Conservation (phyloP, 1,140 invertebrate species). For the Drosophila aff. region DNA sequence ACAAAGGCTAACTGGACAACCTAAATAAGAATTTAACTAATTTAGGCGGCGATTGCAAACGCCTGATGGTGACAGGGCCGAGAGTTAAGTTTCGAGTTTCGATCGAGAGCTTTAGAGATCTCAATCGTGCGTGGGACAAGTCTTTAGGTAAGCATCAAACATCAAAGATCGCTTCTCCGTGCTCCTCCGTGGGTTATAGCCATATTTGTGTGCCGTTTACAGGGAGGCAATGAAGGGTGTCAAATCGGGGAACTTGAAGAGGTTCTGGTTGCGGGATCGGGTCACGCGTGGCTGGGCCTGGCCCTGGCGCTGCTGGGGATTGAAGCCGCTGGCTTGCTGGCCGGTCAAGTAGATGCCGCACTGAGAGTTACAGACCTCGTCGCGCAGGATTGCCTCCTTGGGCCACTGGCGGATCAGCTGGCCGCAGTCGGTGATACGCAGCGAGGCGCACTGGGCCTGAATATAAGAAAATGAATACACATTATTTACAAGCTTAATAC, state of each 20-base stretch:
- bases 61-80: slow-evolving; percentile 20
- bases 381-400: slow-evolving; percentile 91
- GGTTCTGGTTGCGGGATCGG: slow-evolving; percentile 84
- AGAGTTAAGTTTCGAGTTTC: slow-evolving; percentile 20
- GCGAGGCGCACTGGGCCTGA: slow-evolving; percentile 94
- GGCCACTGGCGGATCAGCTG: slow-evolving; percentile 93
- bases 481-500: neutral
- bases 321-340: slow-evolving; percentile 68
- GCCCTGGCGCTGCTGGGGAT: slow-evolving; percentile 64
- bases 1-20: slow-evolving; percentile 39
- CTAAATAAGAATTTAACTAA: slow-evolving; percentile 47
- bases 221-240: slow-evolving; percentile 87
- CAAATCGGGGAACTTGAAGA: slow-evolving; percentile 88
- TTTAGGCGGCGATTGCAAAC: slow-evolving; percentile 14
- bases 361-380: slow-evolving; percentile 96
- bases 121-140: slow-evolving; percentile 42
- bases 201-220: slow-evolving; percentile 19
- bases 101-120: neutral
- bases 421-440: slow-evolving; percentile 94
- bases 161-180: slow-evolving; percentile 41
- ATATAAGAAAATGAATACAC: too few relatives aligned
- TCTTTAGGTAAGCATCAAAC: slow-evolving; percentile 62
- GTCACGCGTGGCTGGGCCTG: slow-evolving; percentile 68
- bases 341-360: slow-evolving; percentile 87
- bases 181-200: slow-evolving; percentile 15